Base-by-base conservation (phyloP, 2,888 invertebrate species). In the Ommatoiulus sabulosus region DNA sequence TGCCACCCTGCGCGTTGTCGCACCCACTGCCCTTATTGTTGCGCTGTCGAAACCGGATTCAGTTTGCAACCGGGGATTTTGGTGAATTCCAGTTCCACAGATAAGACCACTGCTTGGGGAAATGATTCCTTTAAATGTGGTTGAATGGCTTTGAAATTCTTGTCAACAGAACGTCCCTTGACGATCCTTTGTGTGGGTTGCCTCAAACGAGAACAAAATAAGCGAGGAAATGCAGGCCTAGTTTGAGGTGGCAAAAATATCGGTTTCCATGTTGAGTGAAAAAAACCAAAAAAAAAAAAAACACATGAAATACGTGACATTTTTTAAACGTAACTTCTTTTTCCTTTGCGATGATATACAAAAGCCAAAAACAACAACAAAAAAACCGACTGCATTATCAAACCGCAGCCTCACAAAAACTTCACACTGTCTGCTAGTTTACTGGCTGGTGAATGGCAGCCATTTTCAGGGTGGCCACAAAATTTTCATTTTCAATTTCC, bases 131-230 rank as follows among this genome's bases (percentile, higher is more conserved):
- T 63, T 20, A 63, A 63, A 63, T 20, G 63, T 20, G 63, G 63
- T 63, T 20, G 63, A 63, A 63, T 0, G 20, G 63, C 63, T 20
- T 63, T 63, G 63, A 63, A 63, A 63, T 63, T 20, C 63, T 35
- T 12, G 63, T 63, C 63, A 63, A 63, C 63, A 63, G 20, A 63
- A 63, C 20, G 63, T 63, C 20, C 63, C 63, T 63, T 63, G 63
- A 63, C 63, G 63, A 63, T 20, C 6, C 20, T 20, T 63, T 63
- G 63, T 63, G 63, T 63, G 63, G 17, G 15, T 63, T 63, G n/a
- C 63, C 6, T 7, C n/a, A 63, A 20, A 63, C 63, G 20, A 63
- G 63, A 63, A 63, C 63, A 12, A 63, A 63, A 57, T 57, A 57
- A 57, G 57, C 57, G 17, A 12, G 57, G 17, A 63, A 63, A 20